Percentiles rank a stretch among this genome's conserved stretches.
These are phyloP conservation scores for Onthophagus sagittarius DNA, from an alignment of 2,888 invertebrate species.

Conservation along the genomic window DNA sequence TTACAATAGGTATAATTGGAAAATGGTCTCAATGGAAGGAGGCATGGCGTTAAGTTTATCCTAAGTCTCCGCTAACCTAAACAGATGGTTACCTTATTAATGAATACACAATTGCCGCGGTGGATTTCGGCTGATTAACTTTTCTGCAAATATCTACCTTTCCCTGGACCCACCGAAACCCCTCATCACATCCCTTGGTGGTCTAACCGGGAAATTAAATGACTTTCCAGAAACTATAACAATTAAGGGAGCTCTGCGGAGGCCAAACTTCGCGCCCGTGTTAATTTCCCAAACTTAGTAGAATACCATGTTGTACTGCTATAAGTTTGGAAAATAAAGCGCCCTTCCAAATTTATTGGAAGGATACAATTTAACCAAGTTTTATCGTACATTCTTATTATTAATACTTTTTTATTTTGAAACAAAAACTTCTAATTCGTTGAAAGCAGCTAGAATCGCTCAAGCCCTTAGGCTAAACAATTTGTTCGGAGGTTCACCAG, in stretches of 20 bases:
- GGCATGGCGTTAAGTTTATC: slow-evolving; percentile 6
- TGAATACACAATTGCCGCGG: slow-evolving; percentile 19
- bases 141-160: slow-evolving; percentile 21
- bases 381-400: no score
- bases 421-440: neutral
- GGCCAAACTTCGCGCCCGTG: slow-evolving; percentile 23
- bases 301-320: slow-evolving; percentile 25
- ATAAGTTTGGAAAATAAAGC: slow-evolving; percentile 30
- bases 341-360: slow-evolving; percentile 25
- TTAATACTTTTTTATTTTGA: no score
- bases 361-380: slow-evolving; percentile 10
- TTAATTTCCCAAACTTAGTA: slow-evolving; percentile 26
- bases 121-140: slow-evolving; percentile 22
- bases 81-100: slow-evolving; percentile 23
- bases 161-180: neutral
- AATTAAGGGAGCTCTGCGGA: slow-evolving; percentile 22
- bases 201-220: slow-evolving; percentile 19
- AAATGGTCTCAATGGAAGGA: neutral
- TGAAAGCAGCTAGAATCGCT: neutral
- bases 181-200: neutral
- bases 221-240: slow-evolving; percentile 26
- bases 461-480: neutral
- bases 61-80: slow-evolving; percentile 12
- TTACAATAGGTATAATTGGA: neutral
- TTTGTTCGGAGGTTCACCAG: slow-evolving; percentile 11